Conservation (phyloP, 2,113 vertebrate genomes). For the Pundamilia nyererei region DNA sequence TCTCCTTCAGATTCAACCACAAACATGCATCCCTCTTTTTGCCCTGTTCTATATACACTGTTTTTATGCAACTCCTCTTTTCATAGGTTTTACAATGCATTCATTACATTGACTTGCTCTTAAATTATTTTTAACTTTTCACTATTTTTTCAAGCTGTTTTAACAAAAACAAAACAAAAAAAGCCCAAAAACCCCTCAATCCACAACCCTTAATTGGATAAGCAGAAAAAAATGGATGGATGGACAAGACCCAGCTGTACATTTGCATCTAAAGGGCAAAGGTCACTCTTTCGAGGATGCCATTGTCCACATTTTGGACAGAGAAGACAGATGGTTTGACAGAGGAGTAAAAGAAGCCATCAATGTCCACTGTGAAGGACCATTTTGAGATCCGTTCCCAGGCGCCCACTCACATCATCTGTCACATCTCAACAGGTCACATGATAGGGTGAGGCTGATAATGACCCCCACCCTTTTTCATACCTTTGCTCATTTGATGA, state of each 20-base stretch:
- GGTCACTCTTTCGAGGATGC: background rate
- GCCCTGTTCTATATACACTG: background rate
- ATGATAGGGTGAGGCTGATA: background rate
- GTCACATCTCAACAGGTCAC: background rate
- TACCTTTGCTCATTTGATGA: background rate
- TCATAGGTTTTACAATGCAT: background rate
- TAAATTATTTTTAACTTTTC: background rate
- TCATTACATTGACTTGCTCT: background rate
- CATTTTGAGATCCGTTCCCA: background rate
- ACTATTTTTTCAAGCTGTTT: background rate
- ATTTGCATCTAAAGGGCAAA: background rate
- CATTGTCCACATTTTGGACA: background rate
- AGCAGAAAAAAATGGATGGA: background rate
- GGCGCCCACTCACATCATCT: background rate
- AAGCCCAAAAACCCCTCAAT: accelerated
- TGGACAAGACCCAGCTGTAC: background rate
- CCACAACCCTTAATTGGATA: background rate
- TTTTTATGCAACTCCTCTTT: background rate
- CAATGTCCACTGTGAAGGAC: background rate
- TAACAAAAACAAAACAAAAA: background rate
- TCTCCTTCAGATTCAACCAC: background rate
- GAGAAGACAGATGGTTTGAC: background rate
- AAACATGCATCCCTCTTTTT: background rate
- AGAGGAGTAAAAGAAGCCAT: background rate
- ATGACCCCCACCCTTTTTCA: background rate